Evolutionary conservation across 2,888 invertebrate genomes (phyloP), one percentile per base, ranked within the genome.

Genomic region (Nephrotoma appendiculata): DNA sequence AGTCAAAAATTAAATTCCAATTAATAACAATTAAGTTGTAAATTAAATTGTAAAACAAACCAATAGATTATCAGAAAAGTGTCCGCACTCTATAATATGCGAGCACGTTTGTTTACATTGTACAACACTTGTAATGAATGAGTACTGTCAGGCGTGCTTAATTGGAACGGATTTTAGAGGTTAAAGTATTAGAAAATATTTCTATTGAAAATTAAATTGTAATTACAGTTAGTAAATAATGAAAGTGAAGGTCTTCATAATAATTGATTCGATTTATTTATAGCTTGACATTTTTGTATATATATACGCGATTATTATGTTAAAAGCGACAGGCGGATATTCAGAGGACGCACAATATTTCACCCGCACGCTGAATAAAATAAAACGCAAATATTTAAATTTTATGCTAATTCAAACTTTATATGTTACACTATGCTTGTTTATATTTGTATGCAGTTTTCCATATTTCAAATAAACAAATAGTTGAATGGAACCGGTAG

Each of bases 391-490:
- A 15, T 7, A 71, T 71, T 31, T 31, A 5, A 52, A 15, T 52
- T 52, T 52, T 52, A 6, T 71, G 6, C 19, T 71, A 71, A 71
- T 71, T 71, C 31, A 9, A 52, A n/a, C 83, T 11, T 57, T 11
- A 41, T 41, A 31, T 31, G 2, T 31, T 31, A 31, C 31, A 31
- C 31, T 41, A 41, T 12, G 83, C 31, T n/a, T 85, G 52, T 57
- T 86, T 86, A n/a, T n/a, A 12, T 57, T 96, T 96, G 91, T 96
- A 97, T 87, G 96, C 94, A 88, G 95, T 94, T 90, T 96, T 96
- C 97, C 97, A 97, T 87, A 97, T 95, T 90, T 96, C 96, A 89
- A 96, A 96, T 84, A 97, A 93, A 90, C 96, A 96, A 88, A 97
- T 96, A 0, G 96, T 96, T 6, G 96, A 96, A 91, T 97, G 96